Evolutionary conservation across 2,113 vertebrate genomes (phyloP), one percentile per base, ranked within the genome.

Genomic region (Salvelinus sp.): DNA sequence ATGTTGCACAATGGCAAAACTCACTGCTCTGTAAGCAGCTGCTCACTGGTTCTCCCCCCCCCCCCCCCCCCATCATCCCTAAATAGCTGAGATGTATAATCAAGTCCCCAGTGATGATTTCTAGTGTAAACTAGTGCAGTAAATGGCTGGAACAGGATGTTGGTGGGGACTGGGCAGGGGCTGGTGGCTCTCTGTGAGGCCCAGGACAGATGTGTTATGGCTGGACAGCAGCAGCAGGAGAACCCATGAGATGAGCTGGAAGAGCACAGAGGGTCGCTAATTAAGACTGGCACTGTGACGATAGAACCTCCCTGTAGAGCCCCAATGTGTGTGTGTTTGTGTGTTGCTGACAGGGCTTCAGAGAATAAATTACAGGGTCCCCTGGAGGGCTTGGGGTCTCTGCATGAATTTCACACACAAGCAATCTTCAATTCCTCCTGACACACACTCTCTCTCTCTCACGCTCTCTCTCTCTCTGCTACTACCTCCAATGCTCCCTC

Each of bases 391-490:
- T 87, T 75, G 80, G 80, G 80, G 64, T n/a, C 77, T 88, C 82
- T 76, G 83, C 85, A 87, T 87, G 85, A 82, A 90, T 91, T 90
- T 87, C 79, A 89, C 86, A 88, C 85, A 74, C 76, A 80, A 86
- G 81, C 77, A 86, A 83, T 80, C 76, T 75, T 84, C 80, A 82
- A 72, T 72, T 57, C 23, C 69, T 77, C 60, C 62, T 74, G 54
- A 77, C 76, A 75, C 65, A 57, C 68, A 67, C 67, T 30, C 50
- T 68, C 73, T 23, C 23, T 23, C 23, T 23, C 23, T 23, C 23
- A 33, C 50, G 73, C 25, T 4, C 63, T 2, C 48, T 16, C 48
- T 2, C 18, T 22, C 58, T 16, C 18, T 3, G 58, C n/a, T 62
- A 22, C n/a, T 62, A 22, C n/a, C 9, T 18, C 16, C 3, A 54